These are phyloP conservation scores for Chamaea fasciata DNA, from an alignment of 2,113 vertebrate species.

Conservation along the genomic window DNA sequence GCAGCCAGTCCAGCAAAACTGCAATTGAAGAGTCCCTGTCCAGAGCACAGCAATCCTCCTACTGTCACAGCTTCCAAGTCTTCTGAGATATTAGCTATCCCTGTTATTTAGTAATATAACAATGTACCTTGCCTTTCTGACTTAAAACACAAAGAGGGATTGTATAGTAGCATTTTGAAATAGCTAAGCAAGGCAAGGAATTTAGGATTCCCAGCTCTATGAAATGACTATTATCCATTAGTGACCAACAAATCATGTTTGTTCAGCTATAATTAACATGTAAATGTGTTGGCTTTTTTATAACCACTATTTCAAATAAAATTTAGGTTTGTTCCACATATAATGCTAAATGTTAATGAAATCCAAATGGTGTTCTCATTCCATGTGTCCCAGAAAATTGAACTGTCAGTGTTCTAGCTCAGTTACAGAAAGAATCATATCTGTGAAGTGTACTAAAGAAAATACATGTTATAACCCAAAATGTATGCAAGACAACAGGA, in stretches of 20 bases:
- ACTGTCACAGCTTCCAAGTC: background rate
- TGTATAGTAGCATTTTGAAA: background rate
- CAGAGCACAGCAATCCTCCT: background rate
- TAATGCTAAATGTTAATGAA: background rate
- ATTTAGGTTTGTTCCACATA: background rate
- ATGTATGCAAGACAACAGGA: background rate
- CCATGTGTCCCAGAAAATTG: background rate
- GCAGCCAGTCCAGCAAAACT: background rate
- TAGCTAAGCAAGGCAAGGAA: background rate
- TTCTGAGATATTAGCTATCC: background rate
- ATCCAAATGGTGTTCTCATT: background rate
- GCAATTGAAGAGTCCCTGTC: background rate
- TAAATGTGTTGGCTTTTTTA: background rate
- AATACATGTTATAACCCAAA: background rate
- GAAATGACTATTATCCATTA: background rate
- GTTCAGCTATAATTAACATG: background rate
- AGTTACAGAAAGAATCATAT: background rate
- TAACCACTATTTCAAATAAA: background rate
- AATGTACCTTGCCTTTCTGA: background rate
- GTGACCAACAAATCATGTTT: background rate
- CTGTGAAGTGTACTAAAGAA: background rate
- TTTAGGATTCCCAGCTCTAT: background rate
- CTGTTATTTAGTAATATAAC: fast-evolving
- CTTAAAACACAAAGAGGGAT: background rate
- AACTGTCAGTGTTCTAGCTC: background rate